Conservation (phyloP, 1,140 invertebrate species). For the Bombus vancouverensis region DNA sequence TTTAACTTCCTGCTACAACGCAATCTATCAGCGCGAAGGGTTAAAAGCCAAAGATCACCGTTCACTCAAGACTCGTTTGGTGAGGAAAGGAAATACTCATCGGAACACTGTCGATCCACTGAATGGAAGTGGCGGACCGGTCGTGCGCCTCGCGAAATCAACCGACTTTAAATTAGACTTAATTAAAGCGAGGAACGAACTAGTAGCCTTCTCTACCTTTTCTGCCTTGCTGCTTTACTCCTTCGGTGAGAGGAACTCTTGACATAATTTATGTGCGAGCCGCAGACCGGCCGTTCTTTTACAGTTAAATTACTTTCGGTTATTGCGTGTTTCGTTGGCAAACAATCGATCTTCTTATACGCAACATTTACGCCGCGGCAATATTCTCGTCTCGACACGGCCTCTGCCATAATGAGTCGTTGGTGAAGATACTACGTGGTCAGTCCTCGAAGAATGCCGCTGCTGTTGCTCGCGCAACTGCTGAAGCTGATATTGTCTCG, state of each 20-base stretch:
- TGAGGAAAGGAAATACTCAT: background rate
- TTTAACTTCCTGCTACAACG: no score
- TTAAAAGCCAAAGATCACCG: slow-evolving; percentile 13
- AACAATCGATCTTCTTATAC: slow-evolving; percentile 54
- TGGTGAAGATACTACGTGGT: slow-evolving; percentile 59
- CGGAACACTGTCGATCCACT: background rate
- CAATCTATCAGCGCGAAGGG: background rate
- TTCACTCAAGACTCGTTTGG: background rate
- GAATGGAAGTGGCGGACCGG: background rate
- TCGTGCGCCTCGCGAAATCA: background rate
- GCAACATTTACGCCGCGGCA: slow-evolving; percentile 73
- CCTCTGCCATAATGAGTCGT: slow-evolving; percentile 64
- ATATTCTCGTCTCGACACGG: slow-evolving; percentile 72
- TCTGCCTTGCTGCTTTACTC: background rate
- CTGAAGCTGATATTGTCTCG: slow-evolving; percentile 65
- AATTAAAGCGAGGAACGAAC: slow-evolving; percentile 45
- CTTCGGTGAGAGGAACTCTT: slow-evolving; percentile 2
- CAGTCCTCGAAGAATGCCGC: slow-evolving; percentile 64
- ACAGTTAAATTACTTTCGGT: slow-evolving; percentile 58
- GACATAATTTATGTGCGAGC: slow-evolving; percentile 56
- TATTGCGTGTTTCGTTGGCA: slow-evolving; percentile 46
- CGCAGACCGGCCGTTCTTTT: slow-evolving; percentile 37
- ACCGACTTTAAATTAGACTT: slow-evolving; percentile 41
- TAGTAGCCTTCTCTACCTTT: background rate
- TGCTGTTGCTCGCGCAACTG: slow-evolving; percentile 51